phyloP scores from a whole-genome alignment of 2,888 invertebrate genomes.

The Apamea crenata region DNA sequence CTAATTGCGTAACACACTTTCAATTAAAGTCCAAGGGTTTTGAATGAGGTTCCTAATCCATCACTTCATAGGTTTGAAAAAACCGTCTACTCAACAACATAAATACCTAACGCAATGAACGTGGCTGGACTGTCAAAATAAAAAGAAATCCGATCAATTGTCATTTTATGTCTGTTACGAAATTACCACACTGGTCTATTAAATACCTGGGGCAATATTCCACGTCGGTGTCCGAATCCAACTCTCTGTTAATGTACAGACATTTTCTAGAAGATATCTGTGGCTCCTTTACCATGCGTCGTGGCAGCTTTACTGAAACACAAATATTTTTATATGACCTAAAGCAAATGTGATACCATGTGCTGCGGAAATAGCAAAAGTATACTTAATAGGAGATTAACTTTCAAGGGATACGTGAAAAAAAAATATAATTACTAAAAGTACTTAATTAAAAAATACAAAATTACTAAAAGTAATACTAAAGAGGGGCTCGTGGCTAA shows the following conservation, averaged over 20 bases:
- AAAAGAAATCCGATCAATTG: neutral
- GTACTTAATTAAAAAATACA: no score
- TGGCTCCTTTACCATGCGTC: slow-evolving; percentile 77
- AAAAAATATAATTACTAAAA: neutral
- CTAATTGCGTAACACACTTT: neutral
- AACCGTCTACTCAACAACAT: neutral
- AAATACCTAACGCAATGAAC: neutral
- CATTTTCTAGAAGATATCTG: slow-evolving; percentile 81
- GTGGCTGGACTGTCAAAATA: neutral
- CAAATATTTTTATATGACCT: neutral
- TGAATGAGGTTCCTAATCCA: neutral
- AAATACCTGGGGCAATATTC: slow-evolving; percentile 78
- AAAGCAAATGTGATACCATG: neutral
- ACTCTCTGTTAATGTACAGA: slow-evolving; percentile 79
- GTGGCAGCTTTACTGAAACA: slow-evolving; percentile 60
- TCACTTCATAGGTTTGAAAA: neutral
- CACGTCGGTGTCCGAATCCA: slow-evolving; percentile 87
- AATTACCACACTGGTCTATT: neutral
- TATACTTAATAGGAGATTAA: neutral
- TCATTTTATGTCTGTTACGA: neutral
- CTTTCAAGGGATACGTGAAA: neutral
- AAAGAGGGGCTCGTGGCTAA: no score
- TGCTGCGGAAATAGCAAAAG: neutral
- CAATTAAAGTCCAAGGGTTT: neutral
- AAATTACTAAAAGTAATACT: no score